Conservation (phyloP, 2,797 vertebrate species). For the Phataginus tetradactyla region DNA sequence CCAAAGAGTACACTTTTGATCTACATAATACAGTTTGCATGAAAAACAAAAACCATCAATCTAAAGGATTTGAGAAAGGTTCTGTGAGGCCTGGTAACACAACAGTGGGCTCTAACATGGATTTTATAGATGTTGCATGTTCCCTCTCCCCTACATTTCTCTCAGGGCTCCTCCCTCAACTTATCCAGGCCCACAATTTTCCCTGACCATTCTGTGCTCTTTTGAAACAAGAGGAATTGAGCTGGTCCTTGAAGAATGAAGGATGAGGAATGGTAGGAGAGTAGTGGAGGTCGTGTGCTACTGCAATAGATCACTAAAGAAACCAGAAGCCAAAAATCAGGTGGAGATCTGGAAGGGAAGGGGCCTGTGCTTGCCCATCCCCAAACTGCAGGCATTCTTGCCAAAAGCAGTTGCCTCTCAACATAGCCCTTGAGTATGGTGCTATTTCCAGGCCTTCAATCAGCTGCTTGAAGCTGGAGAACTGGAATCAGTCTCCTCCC, state of each 20-base stretch:
- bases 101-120: neutral
- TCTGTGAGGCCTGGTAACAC: neutral
- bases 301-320: neutral
- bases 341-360: neutral
- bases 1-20: neutral
- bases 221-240: neutral
- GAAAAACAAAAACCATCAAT: neutral
- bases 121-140: neutral
- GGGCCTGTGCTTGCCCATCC: neutral
- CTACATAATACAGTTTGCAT: neutral
- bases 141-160: neutral
- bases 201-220: neutral
- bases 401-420: neutral
- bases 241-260: neutral
- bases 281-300: neutral
- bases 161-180: neutral
- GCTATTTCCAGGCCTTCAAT: neutral
- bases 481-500: neutral
- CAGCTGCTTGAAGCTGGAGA: neutral
- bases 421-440: accelerated
- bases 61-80: neutral
- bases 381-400: too few species aligned
- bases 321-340: neutral
- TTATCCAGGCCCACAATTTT: neutral
- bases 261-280: neutral